phyloP scores from a whole-genome alignment of 2,888 invertebrate genomes.

The Scaptomyza tumidula region DNA sequence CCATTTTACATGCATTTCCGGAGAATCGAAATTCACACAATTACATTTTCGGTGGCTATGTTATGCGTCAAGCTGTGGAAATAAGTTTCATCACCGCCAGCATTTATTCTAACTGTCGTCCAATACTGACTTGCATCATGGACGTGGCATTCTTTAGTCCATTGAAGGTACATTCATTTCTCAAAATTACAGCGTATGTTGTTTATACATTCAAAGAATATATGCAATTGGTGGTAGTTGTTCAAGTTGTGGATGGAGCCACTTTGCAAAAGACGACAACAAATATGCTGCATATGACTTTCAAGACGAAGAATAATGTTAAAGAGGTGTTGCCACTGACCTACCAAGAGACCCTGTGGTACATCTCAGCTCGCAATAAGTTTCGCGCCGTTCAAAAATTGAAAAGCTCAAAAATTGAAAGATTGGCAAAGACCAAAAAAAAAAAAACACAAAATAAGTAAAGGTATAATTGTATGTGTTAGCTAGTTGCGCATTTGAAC shows the following conservation, averaged over 20 bases:
- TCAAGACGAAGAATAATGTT: constrained; percentile 85
- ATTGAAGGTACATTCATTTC: constrained; percentile 89
- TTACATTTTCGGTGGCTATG: constrained; percentile 91
- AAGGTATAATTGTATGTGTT: neutral
- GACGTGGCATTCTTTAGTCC: constrained; percentile 89
- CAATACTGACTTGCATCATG: constrained; percentile 87
- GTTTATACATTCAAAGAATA: constrained; percentile 85
- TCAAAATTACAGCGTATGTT: constrained; percentile 88
- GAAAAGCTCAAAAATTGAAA: neutral
- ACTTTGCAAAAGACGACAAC: constrained; percentile 87
- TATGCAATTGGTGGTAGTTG: constrained; percentile 88
- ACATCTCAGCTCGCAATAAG: constrained; percentile 34
- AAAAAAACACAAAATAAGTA: neutral
- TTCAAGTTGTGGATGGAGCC: constrained; percentile 86
- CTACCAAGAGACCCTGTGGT: constrained; percentile 43
- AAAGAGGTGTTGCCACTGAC: constrained; percentile 82
- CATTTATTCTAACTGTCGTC: constrained; percentile 86
- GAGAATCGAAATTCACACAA: constrained; percentile 90
- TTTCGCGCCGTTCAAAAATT: constrained; percentile 14
- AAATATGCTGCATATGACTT: constrained; percentile 90
- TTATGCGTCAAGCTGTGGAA: constrained; percentile 91
- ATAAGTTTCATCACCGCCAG: constrained; percentile 88
- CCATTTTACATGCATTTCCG: constrained; percentile 87
- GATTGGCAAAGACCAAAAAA: neutral
- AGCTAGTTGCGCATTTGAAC: constrained; percentile 22